These are phyloP conservation scores for Scaptodrosophila lebanonensis DNA, from an alignment of 1,140 invertebrate genomes.

Conservation along the genomic window DNA sequence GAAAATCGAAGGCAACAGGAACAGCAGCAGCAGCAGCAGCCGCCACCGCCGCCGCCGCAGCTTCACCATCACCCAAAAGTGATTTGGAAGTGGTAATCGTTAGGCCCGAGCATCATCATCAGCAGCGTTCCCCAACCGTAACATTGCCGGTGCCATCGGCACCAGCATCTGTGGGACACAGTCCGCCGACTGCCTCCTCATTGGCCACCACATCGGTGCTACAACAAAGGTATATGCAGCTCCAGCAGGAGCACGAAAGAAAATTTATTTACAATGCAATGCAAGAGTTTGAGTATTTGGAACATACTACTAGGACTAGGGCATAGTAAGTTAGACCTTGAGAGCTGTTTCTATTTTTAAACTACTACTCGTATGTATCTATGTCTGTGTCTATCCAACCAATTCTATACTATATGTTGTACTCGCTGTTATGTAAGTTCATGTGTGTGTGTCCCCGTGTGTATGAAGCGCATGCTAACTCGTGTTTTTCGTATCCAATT, in stretches of 20 bases:
- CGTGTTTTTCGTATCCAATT: too few species aligned
- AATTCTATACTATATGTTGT: slow-evolving; percentile 46
- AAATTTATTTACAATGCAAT: slow-evolving; percentile 70
- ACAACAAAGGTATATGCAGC: slow-evolving; percentile 71
- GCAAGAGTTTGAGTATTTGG: slow-evolving; percentile 64
- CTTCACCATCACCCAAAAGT: slow-evolving; percentile 19
- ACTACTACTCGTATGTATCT: too few species aligned
- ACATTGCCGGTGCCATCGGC: slow-evolving; percentile 49
- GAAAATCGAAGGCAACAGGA: slow-evolving; percentile 33
- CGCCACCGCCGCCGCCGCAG: not conserved
- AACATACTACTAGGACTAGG: slow-evolving; percentile 58
- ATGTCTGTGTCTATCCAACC: too few species aligned
- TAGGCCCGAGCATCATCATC: slow-evolving; percentile 53
- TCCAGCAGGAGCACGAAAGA: slow-evolving; percentile 66
- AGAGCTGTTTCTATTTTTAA: slow-evolving; percentile 24
- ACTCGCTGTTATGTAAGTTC: too few species aligned
- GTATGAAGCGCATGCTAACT: not conserved
- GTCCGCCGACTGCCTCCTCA: slow-evolving; percentile 8
- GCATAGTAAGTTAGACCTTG: slow-evolving; percentile 63
- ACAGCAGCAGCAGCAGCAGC: too few species aligned
- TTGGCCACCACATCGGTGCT: slow-evolving; percentile 43
- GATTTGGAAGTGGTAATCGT: slow-evolving; percentile 55
- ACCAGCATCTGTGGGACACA: slow-evolving; percentile 17
- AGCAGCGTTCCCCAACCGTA: slow-evolving; percentile 61
- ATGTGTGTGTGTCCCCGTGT: not conserved